Conservation (phyloP, 1,140 invertebrate species). For the Neodiprion pinetum region DNA sequence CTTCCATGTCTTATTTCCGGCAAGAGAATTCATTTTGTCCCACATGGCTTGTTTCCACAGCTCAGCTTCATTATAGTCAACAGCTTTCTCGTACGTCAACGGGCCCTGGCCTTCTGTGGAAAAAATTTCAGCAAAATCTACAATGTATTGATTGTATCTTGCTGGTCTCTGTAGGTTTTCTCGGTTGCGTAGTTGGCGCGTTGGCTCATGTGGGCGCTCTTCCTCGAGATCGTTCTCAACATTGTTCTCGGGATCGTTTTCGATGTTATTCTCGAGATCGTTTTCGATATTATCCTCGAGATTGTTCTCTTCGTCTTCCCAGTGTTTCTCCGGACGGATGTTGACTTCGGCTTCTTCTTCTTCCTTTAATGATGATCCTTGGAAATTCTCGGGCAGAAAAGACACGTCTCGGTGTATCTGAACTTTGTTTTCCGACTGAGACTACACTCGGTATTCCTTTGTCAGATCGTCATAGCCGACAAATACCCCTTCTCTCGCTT, state of each 20-base stretch:
- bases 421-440: constrained; percentile 29
- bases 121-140: constrained; percentile 1
- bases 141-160: background rate
- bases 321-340: too few relatives aligned
- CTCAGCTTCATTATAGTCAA: constrained; percentile 4
- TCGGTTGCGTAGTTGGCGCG: too few relatives aligned
- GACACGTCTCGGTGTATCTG: constrained; percentile 35
- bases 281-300: too few relatives aligned
- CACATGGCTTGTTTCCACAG: constrained; percentile 14
- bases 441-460: constrained; percentile 40
- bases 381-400: constrained; percentile 18
- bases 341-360: too few relatives aligned
- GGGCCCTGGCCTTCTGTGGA: constrained; percentile 12
- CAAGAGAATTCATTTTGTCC: constrained; percentile 11
- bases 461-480: constrained; percentile 40
- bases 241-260: too few relatives aligned
- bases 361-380: background rate
- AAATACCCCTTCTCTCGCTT: constrained; percentile 35
- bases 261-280: too few relatives aligned
- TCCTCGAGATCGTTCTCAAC: too few relatives aligned
- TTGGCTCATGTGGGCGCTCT: too few relatives aligned
- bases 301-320: too few relatives aligned
- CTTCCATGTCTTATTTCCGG: constrained; percentile 35
- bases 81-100: constrained; percentile 15
- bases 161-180: too few relatives aligned